These are phyloP conservation scores for Dinocampus coccinellae DNA, from an alignment of 2,888 invertebrate genomes.

Conservation along the genomic window DNA sequence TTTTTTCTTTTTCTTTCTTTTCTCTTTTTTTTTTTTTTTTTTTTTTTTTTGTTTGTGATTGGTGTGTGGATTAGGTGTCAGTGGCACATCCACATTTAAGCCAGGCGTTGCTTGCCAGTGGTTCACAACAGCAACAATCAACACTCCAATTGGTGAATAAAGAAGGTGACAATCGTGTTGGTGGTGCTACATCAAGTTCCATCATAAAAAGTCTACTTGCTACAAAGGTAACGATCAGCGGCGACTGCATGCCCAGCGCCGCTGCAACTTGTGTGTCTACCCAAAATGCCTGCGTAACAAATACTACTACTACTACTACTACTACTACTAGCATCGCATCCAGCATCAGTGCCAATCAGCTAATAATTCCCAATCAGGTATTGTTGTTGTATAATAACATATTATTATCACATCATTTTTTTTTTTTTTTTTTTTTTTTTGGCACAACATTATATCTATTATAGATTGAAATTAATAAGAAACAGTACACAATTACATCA, in stretches of 20 bases:
- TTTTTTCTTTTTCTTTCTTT: constrained; percentile 21
- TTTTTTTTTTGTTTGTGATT: constrained; percentile 42
- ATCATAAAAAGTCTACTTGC: constrained; percentile 94
- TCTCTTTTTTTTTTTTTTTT: constrained; percentile 20
- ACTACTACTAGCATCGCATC: constrained; percentile 69
- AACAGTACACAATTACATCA: constrained; percentile 4
- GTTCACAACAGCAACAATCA: constrained; percentile 56
- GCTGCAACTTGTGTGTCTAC: constrained; percentile 68
- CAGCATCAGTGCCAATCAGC: constrained; percentile 70
- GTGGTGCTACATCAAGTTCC: constrained; percentile 77
- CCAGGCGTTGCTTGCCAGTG: constrained; percentile 73
- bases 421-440: too few species aligned
- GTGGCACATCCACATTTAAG: constrained; percentile 75
- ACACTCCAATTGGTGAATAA: constrained; percentile 60
- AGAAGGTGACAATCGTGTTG: constrained; percentile 62
- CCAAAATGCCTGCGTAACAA: constrained; percentile 68
- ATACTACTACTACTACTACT: constrained; percentile 68
- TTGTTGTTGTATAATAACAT: constrained; percentile 50
- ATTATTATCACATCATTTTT: neutral
- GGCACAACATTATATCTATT: neutral
- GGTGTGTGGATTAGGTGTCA: constrained; percentile 70
- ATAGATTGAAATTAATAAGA: constrained; percentile 2
- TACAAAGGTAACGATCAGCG: constrained; percentile 83
- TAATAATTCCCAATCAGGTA: constrained; percentile 69
- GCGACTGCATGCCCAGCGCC: constrained; percentile 72